Evolutionary conservation across 2,888 invertebrate species (phyloP).

Genomic region (Leucophenga maculata): DNA sequence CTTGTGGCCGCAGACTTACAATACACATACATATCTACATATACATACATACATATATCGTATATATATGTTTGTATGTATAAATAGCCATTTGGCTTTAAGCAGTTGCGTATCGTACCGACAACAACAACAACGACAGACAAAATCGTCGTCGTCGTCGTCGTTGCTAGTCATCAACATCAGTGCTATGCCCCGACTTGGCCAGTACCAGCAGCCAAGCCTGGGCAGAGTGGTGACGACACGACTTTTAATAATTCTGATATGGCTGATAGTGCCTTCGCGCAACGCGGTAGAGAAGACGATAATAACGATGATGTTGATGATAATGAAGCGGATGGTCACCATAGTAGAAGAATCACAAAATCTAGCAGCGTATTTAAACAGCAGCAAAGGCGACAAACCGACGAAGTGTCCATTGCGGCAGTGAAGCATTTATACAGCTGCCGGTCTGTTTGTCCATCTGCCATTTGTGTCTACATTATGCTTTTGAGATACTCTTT

Average conservation of each 20-base stretch:
- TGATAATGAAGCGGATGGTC: background rate
- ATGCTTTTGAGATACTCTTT: background rate
- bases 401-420: background rate
- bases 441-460: constrained; percentile 6
- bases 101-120: constrained; percentile 44
- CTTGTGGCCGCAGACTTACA: constrained; percentile 45
- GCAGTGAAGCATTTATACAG: background rate
- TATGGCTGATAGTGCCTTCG: background rate
- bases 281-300: background rate
- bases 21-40: background rate
- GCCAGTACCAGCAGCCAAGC: no score
- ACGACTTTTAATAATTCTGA: no score
- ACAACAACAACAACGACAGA: no score
- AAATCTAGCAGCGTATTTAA: background rate
- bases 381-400: background rate
- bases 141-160: constrained; percentile 19
- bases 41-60: no score
- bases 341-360: constrained; percentile 8
- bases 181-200: no score
- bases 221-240: no score
- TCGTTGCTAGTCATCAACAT: no score
- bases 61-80: background rate
- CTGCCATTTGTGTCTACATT: background rate
- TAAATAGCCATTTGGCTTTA: constrained; percentile 11
- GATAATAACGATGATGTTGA: constrained; percentile 16